Evolutionary conservation across 2,888 invertebrate species (phyloP), one percentile per base, ranked within the genome.

Genomic region (Crepidodera aurea): DNA sequence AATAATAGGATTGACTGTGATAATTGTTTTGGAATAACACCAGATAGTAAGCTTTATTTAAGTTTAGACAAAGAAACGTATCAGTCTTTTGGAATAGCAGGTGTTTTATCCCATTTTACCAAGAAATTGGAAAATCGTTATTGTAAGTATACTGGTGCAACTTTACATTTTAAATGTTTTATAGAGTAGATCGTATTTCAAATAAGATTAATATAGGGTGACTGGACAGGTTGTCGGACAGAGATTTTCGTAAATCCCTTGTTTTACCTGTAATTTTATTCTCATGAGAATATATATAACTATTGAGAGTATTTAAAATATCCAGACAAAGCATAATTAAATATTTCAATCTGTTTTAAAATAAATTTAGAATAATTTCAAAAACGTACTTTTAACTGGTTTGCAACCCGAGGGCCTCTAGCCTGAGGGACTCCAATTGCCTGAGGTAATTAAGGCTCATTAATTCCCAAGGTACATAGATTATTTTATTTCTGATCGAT

Each of bases 11-110:
- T 86, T 59, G 86, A 84, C 75, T 77, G 80, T 66, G 84, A 85
- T 69, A 83, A 85, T 73, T 83, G 82, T 60, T 72, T 82, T 61
- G 82, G 82, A 34, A 64, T 87, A 48, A 83, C 83, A 25, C 84
- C 86, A 12, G 74, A 76, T 54, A 86, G 86, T 12, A 75, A 81
- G 64, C 79, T 87, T 19, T 71, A 85, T 65, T 75, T 87, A 19
- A 83, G 82, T 3, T 70, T 87, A 37, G 72, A 77, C 34, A 82
- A 81, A 62, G 81, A 83, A 64, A 81, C 83, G 34, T 87, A 84
- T 73, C 83, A 85, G 69, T 78, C 76, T 51, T 77, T 86, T 18
- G 87, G 87, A 8, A 68, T 87, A 29, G 85, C 85, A 71, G 87
- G 87, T 50, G 63, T 56, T 48, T 37, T 48, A 5, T 72, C 71